A percentile compares a stretch with the other conserved stretches of the same genome.
These are phyloP conservation scores for Anableps anableps DNA, from an alignment of 2,797 vertebrate genomes.

Conservation along the genomic window DNA sequence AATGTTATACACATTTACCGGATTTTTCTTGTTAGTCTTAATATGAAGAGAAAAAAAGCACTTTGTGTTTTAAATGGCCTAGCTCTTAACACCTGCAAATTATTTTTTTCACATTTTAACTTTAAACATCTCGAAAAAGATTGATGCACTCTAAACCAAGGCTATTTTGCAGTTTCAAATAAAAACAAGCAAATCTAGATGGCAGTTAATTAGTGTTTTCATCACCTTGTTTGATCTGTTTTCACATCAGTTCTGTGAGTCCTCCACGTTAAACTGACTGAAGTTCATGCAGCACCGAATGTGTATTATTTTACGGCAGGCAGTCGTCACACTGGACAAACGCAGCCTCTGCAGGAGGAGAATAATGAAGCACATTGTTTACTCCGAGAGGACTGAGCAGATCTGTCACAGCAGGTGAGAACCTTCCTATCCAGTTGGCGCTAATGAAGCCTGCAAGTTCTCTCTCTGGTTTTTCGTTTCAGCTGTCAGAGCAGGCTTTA, in stretches of 20 bases:
- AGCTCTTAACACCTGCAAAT: constrained; percentile 9
- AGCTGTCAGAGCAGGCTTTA: constrained; percentile 57
- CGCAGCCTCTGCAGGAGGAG: constrained; percentile 26
- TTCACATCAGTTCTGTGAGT: not conserved
- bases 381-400: constrained; percentile 55
- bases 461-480: constrained; percentile 49
- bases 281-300: constrained; percentile 19
- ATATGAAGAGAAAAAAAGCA: not conserved
- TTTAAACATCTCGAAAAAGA: constrained; percentile 5
- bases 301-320: constrained; percentile 15
- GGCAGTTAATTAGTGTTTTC: constrained; percentile 12
- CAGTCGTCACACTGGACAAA: constrained; percentile 31
- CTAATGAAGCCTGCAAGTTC: constrained; percentile 66
- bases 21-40: not conserved
- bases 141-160: not conserved
- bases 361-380: constrained; percentile 69
- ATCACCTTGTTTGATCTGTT: not conserved
- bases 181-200: constrained; percentile 2
- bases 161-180: not conserved
- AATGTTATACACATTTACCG: not conserved
- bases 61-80: not conserved
- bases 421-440: constrained; percentile 53
- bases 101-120: not conserved
- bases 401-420: constrained; percentile 70
- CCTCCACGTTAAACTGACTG: not conserved